These are phyloP conservation scores for Cochlearius cochlearius DNA, from an alignment of 2,113 vertebrate genomes.

Conservation along the genomic window DNA sequence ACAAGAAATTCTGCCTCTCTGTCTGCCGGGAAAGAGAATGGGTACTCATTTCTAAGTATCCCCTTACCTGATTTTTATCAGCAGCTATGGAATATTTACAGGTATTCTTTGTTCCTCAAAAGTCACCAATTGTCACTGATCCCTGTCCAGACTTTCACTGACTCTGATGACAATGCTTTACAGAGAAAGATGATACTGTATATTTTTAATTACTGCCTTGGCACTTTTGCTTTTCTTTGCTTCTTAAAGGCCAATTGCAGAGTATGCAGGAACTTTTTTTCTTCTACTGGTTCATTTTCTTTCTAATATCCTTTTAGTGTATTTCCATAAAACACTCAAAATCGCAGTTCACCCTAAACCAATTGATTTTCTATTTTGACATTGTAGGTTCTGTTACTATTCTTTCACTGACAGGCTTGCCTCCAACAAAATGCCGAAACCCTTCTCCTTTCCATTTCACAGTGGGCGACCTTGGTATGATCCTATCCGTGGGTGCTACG, in stretches of 20 bases:
- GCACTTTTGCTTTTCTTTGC: background rate
- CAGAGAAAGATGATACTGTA: background rate
- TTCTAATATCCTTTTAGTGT: background rate
- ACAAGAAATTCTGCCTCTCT: background rate
- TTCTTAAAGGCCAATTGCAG: background rate
- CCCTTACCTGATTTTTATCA: constrained; percentile 44
- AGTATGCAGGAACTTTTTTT: background rate
- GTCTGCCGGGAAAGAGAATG: background rate
- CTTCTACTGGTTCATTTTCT: background rate
- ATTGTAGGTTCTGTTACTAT: background rate
- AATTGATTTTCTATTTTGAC: background rate
- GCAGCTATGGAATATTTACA: background rate
- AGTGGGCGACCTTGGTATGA: background rate
- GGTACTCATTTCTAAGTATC: background rate
- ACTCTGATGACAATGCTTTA: background rate
- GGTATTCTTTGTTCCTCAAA: background rate
- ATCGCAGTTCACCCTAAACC: background rate
- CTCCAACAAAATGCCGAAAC: background rate
- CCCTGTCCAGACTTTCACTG: background rate
- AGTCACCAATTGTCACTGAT: background rate
- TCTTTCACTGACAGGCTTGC: background rate
- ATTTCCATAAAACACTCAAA: background rate
- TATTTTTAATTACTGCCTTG: background rate
- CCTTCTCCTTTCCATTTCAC: background rate
- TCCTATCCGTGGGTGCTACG: background rate